These are phyloP conservation scores for Fregata magnificens DNA, from an alignment of 2,113 vertebrate genomes.

Conservation along the genomic window DNA sequence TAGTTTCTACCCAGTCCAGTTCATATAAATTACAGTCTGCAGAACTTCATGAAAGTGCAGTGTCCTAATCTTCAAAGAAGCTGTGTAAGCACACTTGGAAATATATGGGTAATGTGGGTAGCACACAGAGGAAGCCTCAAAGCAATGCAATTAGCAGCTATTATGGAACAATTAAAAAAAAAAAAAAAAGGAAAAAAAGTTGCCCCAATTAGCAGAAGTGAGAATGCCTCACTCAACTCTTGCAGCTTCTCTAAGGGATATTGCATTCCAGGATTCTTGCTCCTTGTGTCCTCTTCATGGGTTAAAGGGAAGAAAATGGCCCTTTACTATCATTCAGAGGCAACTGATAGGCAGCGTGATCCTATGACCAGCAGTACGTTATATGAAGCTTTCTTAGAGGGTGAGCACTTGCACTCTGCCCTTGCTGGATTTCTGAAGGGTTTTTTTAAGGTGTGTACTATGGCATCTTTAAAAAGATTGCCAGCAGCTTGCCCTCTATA, in stretches of 20 bases:
- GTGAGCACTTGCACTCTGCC: background rate
- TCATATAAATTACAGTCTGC: background rate
- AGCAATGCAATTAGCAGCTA: background rate
- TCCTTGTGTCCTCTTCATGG: background rate
- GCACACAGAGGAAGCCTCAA: background rate
- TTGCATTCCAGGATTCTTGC: background rate
- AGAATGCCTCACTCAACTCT: background rate
- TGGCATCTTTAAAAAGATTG: background rate
- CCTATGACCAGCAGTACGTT: background rate
- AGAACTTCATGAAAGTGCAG: background rate
- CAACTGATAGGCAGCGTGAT: background rate
- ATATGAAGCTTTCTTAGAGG: background rate
- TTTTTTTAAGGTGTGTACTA: background rate
- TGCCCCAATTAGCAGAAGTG: background rate
- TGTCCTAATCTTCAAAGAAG: background rate
- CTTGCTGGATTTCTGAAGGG: background rate
- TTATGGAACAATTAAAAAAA: background rate
- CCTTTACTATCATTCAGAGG: background rate
- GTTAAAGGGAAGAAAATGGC: background rate
- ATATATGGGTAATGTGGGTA: background rate
- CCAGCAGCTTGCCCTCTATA: background rate
- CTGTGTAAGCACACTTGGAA: background rate
- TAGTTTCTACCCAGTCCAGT: background rate
- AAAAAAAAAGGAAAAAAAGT: background rate
- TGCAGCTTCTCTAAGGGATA: background rate